These are phyloP conservation scores for Formicarius rufipectus DNA, from an alignment of 2,113 vertebrate species.

Conservation along the genomic window DNA sequence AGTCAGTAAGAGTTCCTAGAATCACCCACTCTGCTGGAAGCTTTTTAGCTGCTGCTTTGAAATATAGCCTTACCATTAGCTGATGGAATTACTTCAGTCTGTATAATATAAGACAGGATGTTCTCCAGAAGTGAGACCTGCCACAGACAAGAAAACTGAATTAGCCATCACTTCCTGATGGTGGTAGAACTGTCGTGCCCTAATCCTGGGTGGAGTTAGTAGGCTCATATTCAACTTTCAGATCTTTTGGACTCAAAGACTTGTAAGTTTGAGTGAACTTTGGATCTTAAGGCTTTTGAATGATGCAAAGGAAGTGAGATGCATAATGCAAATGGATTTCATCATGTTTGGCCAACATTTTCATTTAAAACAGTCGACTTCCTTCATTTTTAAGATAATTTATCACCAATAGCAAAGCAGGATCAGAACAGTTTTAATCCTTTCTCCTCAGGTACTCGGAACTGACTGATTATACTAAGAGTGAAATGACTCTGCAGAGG, in stretches of 20 bases:
- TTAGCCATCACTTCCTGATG: background rate
- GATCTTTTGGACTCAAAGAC: background rate
- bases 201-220: background rate
- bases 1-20: background rate
- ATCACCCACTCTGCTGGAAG: background rate
- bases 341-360: background rate
- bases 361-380: background rate
- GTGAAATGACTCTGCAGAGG: background rate
- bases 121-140: slow-evolving; percentile 72
- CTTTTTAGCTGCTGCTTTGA: background rate
- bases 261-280: background rate
- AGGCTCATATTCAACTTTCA: background rate
- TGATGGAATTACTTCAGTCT: slow-evolving; percentile 71
- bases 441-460: background rate
- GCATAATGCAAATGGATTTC: background rate
- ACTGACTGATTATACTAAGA: background rate
- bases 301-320: background rate
- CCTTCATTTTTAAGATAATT: background rate
- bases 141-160: background rate
- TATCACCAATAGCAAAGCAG: background rate
- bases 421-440: background rate
- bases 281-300: background rate
- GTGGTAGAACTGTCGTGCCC: background rate
- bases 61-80: slow-evolving; percentile 69
- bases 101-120: slow-evolving; percentile 74